Base-by-base conservation (phyloP, 2,797 vertebrate species). In the Oreochromis mossambicus region DNA sequence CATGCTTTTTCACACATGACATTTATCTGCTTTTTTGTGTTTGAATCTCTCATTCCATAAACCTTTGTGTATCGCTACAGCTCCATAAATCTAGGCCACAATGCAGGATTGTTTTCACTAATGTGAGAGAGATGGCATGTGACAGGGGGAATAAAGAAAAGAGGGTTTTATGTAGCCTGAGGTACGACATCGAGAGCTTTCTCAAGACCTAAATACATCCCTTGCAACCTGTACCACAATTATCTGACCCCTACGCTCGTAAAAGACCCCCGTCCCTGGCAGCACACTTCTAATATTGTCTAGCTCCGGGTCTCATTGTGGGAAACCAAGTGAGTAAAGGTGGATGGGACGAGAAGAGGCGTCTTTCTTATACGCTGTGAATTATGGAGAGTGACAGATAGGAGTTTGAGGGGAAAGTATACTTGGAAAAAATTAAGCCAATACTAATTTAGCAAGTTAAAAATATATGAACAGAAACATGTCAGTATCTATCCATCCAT, bases 81-180 rank as follows among this genome's bases (percentile, higher is more conserved):
- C 80, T 73, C 50, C 34, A 32, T 52, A 84, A 70, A 83, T 89
- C 52, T 86, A 75, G 41, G 43, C 61, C 79, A 85, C 79, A 79
- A 77, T 36, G 61, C 54, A 24, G 38, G 77, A 68, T 83, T 89
- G 24, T 83, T 77, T 78, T 84, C 55, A 43, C 43, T 51, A 80
- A 79, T 75, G 13, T 55, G 26, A 52, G 36, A 79, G 73, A 81
- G 80, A 78, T 8, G 26, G 14, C 6, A 6, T 56, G 73, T 78
- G 87, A 90, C 83, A 79, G 51, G 43, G 2, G 26, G 54, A 85
- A 75, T 73, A 80, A 85, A 73, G 54, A 80, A 43, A 24, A 81
- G 63, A 26, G 21, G 32, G 17, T 77, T 89, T 90, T 90, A 79
- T 90, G 79, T 91, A 91, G 86, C 70, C 41, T 70, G 61, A 80